These are phyloP conservation scores for Petromus typicus DNA, from an alignment of 2,113 vertebrate genomes.

Conservation along the genomic window DNA sequence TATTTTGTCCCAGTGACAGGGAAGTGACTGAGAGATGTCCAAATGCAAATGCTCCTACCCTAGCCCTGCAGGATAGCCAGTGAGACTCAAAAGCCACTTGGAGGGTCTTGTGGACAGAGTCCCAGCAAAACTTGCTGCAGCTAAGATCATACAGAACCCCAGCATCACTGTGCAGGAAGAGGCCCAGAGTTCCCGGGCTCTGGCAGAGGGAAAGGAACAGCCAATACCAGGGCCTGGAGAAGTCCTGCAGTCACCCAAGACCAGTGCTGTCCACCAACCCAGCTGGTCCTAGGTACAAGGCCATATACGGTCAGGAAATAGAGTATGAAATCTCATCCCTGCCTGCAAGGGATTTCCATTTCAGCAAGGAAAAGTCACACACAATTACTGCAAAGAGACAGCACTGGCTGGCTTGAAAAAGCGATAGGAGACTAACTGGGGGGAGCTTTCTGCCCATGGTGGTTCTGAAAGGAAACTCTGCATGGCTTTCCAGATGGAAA, in stretches of 20 bases:
- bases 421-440: background rate
- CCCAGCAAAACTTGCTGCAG: background rate
- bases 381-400: background rate
- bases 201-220: background rate
- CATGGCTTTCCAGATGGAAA: background rate
- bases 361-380: background rate
- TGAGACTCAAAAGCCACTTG: accelerated
- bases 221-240: background rate
- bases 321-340: accelerated
- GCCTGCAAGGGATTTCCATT: background rate
- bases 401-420: background rate
- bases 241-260: accelerated
- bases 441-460: too few relatives aligned
- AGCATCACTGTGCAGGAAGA: background rate
- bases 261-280: accelerated
- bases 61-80: background rate
- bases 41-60: accelerated
- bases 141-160: too few relatives aligned
- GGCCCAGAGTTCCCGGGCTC: background rate
- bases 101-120: too few relatives aligned
- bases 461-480: background rate
- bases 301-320: accelerated
- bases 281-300: accelerated
- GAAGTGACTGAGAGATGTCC: background rate
- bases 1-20: background rate